Evolutionary conservation across 2,797 vertebrate species (phyloP).

Genomic region (Morus bassanus): DNA sequence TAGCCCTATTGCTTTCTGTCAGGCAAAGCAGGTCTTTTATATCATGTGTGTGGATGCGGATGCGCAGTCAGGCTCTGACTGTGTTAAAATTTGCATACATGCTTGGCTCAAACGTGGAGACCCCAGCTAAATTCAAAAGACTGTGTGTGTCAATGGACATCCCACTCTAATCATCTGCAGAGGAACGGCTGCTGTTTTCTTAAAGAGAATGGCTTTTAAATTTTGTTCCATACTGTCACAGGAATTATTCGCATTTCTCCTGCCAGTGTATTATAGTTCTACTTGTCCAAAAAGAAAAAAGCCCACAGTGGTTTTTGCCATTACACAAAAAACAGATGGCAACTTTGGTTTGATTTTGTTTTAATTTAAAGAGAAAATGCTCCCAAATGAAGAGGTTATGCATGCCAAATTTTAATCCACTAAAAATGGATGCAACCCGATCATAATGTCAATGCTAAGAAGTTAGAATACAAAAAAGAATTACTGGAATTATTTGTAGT

Average conservation of each 20-base stretch:
- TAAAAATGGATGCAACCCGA: background rate
- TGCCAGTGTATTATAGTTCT: background rate
- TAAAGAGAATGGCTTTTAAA: background rate
- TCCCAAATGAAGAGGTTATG: background rate
- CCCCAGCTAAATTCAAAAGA: background rate
- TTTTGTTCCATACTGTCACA: background rate
- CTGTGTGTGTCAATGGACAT: background rate
- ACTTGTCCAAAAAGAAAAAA: background rate
- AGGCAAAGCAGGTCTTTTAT: background rate
- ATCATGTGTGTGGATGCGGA: background rate
- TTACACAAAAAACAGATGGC: background rate
- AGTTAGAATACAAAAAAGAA: background rate
- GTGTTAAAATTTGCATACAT: background rate
- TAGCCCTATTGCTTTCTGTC: background rate
- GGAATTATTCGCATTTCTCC: background rate
- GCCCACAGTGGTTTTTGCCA: background rate
- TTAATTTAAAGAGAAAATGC: background rate
- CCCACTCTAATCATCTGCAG: background rate
- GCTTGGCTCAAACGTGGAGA: background rate
- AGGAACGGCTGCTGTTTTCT: background rate
- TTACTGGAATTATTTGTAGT: constrained; percentile 24
- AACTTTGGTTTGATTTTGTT: background rate
- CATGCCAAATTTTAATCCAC: background rate
- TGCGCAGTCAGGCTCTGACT: background rate
- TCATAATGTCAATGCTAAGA: constrained; percentile 5